Percentiles rank a stretch among this genome's conserved stretches.
Evolutionary conservation across 2,113 vertebrate species (phyloP).

Genomic region (Tonatia bakeri): DNA sequence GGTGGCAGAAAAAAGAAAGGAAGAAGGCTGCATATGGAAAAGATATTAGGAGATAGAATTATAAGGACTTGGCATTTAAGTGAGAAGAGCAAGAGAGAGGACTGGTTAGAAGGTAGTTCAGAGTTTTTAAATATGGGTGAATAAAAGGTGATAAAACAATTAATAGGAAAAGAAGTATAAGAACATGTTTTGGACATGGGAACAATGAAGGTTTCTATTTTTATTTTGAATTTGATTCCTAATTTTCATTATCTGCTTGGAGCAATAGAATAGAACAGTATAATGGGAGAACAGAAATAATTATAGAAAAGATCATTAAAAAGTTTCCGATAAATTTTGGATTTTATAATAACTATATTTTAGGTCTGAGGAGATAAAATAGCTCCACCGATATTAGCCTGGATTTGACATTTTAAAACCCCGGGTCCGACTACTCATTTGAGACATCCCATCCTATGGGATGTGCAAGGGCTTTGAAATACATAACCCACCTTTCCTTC

Average conservation of each 20-base stretch:
- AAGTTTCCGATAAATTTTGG: neutral
- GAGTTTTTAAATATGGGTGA: neutral
- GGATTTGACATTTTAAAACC: neutral
- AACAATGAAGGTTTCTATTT: neutral
- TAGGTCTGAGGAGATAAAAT: neutral
- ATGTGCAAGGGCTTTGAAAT: neutral
- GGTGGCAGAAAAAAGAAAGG: constrained; percentile 17
- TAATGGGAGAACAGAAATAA: constrained; percentile 2
- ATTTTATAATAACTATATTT: constrained; percentile 1
- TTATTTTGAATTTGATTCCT: constrained; percentile 28
- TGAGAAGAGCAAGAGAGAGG: neutral
- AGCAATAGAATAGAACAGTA: neutral
- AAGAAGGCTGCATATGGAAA: constrained; percentile 4
- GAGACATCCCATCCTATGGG: neutral
- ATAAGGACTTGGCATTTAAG: neutral
- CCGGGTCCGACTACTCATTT: neutral
- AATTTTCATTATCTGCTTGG: neutral
- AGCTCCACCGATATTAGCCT: neutral
- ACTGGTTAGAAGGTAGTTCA: neutral
- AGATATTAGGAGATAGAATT: constrained; percentile 15
- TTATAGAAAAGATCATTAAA: constrained; percentile 12
- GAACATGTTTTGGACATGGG: neutral
- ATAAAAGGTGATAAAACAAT: neutral
- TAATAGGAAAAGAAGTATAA: neutral
- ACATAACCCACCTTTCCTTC: neutral